These are phyloP conservation scores for Clunio marinus DNA, from an alignment of 2,888 invertebrate genomes.

Conservation along the genomic window DNA sequence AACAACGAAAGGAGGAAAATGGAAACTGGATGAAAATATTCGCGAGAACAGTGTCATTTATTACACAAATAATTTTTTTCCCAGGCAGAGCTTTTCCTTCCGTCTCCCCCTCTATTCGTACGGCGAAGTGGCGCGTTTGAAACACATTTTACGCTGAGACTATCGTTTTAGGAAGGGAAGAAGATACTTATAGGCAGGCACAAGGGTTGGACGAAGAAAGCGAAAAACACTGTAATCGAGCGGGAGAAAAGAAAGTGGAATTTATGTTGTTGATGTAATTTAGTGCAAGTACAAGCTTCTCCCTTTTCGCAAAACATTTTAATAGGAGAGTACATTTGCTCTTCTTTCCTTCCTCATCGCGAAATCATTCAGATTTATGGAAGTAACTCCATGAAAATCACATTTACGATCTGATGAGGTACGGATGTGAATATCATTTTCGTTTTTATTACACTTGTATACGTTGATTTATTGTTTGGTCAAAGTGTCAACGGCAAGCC, in stretches of 20 bases:
- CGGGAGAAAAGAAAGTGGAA: background rate
- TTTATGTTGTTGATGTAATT: slow-evolving; percentile 21
- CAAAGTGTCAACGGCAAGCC: no score
- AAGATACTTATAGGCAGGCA: background rate
- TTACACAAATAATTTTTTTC: slow-evolving; percentile 14
- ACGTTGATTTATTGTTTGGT: no score
- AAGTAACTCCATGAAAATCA: no score
- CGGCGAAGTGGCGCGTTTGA: background rate
- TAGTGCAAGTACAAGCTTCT: background rate
- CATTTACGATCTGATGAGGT: no score
- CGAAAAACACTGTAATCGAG: background rate
- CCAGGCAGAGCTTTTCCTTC: background rate
- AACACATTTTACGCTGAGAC: no score
- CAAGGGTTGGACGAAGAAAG: background rate
- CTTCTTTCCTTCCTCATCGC: no score
- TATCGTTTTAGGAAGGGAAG: no score
- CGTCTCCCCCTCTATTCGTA: background rate
- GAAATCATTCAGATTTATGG: no score
- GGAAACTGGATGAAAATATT: background rate
- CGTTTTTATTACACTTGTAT: no score
- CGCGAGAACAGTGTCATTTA: background rate
- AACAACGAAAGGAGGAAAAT: background rate
- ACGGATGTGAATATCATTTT: no score
- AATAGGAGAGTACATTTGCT: no score
- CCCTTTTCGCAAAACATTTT: no score